A percentile compares a stretch with the other conserved stretches of the same genome.
These are phyloP conservation scores for Opisthograptis luteolata DNA, from an alignment of 2,888 invertebrate genomes.

Conservation along the genomic window DNA sequence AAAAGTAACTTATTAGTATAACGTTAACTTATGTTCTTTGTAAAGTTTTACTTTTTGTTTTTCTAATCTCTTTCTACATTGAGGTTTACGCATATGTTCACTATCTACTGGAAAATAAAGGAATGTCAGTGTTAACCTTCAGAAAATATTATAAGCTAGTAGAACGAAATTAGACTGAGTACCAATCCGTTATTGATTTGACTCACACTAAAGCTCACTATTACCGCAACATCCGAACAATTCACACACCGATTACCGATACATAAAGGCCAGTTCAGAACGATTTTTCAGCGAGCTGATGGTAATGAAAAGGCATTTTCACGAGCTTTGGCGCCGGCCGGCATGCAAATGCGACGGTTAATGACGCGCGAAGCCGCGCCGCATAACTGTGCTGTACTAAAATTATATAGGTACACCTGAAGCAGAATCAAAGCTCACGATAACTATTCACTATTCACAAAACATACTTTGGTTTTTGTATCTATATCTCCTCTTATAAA, in stretches of 20 bases:
- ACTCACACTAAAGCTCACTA: slow-evolving; percentile 21
- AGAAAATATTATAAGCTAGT: too few relatives aligned
- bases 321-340: slow-evolving; percentile 80
- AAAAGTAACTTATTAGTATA: too few relatives aligned
- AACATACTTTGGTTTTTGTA: too few relatives aligned
- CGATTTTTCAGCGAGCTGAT: slow-evolving; percentile 79
- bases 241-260: slow-evolving; percentile 43
- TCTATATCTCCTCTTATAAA: too few relatives aligned
- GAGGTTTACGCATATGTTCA: too few relatives aligned
- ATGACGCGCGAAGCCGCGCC: slow-evolving; percentile 75
- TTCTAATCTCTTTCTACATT: too few relatives aligned
- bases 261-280: slow-evolving; percentile 56
- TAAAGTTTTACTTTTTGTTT: too few relatives aligned
- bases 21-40: too few relatives aligned
- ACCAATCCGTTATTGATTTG: neutral
- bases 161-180: too few relatives aligned
- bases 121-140: too few relatives aligned
- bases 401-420: slow-evolving; percentile 28
- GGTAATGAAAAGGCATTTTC: slow-evolving; percentile 82
- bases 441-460: too few relatives aligned
- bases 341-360: slow-evolving; percentile 75
- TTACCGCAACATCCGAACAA: slow-evolving; percentile 32
- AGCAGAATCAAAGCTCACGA: slow-evolving; percentile 39
- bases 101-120: too few relatives aligned
- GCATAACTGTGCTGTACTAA: slow-evolving; percentile 56